These are phyloP conservation scores for Penaeus monodon DNA, from an alignment of 2,888 invertebrate species.

Conservation along the genomic window DNA sequence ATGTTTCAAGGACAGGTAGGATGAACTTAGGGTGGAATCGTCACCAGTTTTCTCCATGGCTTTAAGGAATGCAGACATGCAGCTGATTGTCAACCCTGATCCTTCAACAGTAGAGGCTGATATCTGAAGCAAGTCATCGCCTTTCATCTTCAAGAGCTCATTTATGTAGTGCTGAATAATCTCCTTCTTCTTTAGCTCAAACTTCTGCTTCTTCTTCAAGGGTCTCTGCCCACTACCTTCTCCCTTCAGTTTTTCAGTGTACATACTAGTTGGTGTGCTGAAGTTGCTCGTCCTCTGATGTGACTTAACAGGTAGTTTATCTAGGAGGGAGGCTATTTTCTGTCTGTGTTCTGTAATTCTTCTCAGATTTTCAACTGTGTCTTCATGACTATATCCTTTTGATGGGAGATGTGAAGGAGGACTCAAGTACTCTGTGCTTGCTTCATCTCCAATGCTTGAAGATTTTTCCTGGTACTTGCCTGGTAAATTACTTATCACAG, in stretches of 20 bases:
- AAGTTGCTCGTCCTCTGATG: not conserved
- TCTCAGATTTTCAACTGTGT: slow-evolving; percentile 4
- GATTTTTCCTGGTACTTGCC: too few species aligned
- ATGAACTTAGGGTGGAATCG: slow-evolving; percentile 1
- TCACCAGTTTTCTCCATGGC: not conserved
- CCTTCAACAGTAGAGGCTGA: slow-evolving; percentile 53
- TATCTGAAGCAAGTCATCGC: slow-evolving; percentile 20
- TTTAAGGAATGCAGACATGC: slow-evolving; percentile 24
- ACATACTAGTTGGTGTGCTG: slow-evolving; percentile 7
- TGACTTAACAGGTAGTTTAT: not conserved
- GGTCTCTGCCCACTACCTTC: slow-evolving; percentile 54
- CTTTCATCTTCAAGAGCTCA: slow-evolving; percentile 29
- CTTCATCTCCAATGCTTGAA: too few species aligned
- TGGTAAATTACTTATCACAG: too few species aligned
- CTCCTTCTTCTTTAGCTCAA: slow-evolving; percentile 48
- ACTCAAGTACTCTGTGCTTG: slow-evolving; percentile 34
- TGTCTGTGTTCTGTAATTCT: slow-evolving; percentile 31
- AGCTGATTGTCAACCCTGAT: slow-evolving; percentile 39
- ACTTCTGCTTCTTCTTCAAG: slow-evolving; percentile 45
- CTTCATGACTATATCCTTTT: not conserved
- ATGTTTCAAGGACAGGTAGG: not conserved
- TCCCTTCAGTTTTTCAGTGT: slow-evolving; percentile 38
- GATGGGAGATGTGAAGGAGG: slow-evolving; percentile 29
- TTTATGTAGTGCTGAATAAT: slow-evolving; percentile 44
- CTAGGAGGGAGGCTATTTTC: slow-evolving; percentile 18